Percentiles rank a stretch among this genome's conserved stretches.
phyloP scores from a whole-genome alignment of 2,113 vertebrate species.

The Apeltes quadracus region DNA sequence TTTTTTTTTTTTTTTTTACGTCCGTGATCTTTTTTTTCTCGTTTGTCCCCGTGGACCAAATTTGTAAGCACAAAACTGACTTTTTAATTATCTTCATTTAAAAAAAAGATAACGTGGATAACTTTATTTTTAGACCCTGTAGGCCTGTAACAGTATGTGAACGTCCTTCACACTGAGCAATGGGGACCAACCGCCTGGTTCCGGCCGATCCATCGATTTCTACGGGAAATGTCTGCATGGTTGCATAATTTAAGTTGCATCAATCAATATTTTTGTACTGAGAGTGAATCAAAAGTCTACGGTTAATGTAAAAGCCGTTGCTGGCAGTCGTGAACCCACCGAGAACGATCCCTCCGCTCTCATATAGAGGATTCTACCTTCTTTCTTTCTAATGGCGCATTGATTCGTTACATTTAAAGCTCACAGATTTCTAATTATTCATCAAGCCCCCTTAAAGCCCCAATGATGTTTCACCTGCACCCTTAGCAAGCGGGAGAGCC shows the following conservation, averaged over 20 bases:
- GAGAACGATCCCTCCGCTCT: not conserved
- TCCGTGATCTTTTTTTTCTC: not conserved
- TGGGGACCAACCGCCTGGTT: conserved; percentile 37
- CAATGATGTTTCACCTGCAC: not conserved
- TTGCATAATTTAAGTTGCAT: conserved; percentile 50
- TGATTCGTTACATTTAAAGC: conserved; percentile 4
- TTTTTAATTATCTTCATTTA: conserved; percentile 9
- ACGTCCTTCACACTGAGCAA: conserved; percentile 18
- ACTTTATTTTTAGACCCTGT: not conserved
- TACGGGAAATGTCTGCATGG: conserved; percentile 15
- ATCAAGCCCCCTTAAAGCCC: not conserved
- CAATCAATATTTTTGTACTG: conserved; percentile 28
- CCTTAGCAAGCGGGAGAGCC: not conserved
- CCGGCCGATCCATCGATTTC: conserved; percentile 41
- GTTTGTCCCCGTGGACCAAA: not conserved
- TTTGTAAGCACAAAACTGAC: conserved; percentile 25
- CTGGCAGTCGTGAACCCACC: not conserved
- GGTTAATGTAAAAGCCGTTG: not conserved
- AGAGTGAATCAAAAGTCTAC: not conserved
- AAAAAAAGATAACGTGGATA: not conserved
- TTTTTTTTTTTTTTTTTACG: not conserved
- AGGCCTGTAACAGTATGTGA: conserved; percentile 5
- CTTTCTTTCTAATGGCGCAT: not conserved
- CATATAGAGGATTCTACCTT: not conserved
- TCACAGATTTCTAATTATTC: not conserved